Base-by-base conservation (phyloP, 2,113 vertebrate species). In the Nettapus auritus region DNA sequence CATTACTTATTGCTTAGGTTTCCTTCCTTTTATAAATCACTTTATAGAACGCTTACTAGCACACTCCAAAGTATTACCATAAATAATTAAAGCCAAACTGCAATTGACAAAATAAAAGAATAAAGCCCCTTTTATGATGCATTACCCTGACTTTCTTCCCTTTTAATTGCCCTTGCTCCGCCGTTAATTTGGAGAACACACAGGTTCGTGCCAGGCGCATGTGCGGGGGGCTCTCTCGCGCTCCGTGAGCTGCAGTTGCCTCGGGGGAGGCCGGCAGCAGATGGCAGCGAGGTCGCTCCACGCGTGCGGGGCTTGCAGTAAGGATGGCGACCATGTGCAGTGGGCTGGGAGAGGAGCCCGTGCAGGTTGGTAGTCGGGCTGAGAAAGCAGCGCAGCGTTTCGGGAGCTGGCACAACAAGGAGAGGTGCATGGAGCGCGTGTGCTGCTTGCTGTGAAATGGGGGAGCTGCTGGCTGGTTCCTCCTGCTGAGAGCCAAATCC, bases 61-160 rank as follows among this genome's bases (percentile, higher is more conserved):
- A 40, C 69, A 5, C 92, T 86, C 89, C 40, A n/a, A 89, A 82
- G 77, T 90, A 96, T 96, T 89, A 89, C 90, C 93, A 93, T 94
- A 94, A 96, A 96, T 96, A 96, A 96, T 97, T 95, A 94, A 94
- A 92, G 48, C 90, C 73, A 78, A 93, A 93, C 93, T 94, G 88
- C 92, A 76, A 92, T 96, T 88, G 93, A 92, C 90, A 96, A 90
- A 96, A 95, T 94, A 94, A 79, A 88, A 90, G 90, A 91, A 89
- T 73, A 95, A 96, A 76, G 62, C 76, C 83, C 80, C 57, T 95
- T 95, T 93, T 86, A 84, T 95, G 93, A 90, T 88, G 88, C 96
- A 84, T 90, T 92, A 62, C 90, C 48, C 80, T 36, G 90, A 66
- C 83, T 81, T 81, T 46, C 88, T 88, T 96, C 86, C 73, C 69